These are phyloP conservation scores for Sitta europaea DNA, from an alignment of 2,113 vertebrate species.

Conservation along the genomic window DNA sequence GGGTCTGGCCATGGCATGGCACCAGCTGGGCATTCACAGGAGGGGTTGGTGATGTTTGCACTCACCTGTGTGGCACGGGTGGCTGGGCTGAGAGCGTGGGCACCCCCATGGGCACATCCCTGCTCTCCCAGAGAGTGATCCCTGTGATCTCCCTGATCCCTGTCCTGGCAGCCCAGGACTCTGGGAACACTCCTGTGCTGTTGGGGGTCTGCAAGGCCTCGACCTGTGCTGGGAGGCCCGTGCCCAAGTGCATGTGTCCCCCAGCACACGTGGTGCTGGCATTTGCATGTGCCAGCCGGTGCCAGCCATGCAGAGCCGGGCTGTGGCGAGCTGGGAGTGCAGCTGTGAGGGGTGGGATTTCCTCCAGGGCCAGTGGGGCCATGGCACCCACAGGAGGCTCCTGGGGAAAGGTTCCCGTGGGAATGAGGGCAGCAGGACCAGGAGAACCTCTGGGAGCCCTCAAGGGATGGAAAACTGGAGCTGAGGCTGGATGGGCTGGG, in stretches of 20 bases:
- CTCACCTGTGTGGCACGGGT: background rate
- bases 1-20: background rate
- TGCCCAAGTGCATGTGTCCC: background rate
- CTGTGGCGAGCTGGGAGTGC: accelerated
- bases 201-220: accelerated
- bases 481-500: background rate
- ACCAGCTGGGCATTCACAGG: background rate
- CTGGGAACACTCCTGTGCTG: accelerated
- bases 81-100: accelerated
- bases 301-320: background rate
- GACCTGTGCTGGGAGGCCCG: accelerated
- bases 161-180: background rate
- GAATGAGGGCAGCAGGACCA: background rate
- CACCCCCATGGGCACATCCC: accelerated
- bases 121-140: accelerated
- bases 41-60: too few species aligned
- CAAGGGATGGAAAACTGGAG: accelerated
- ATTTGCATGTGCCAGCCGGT: background rate
- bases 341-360: background rate
- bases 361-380: accelerated
- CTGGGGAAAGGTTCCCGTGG: accelerated
- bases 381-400: accelerated
- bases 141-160: too few species aligned
- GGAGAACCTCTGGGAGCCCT: background rate
- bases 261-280: accelerated